A percentile compares a stretch with the other conserved stretches of the same genome.
These are phyloP conservation scores for Herpailurus yagouaroundi DNA, from an alignment of 2,113 vertebrate genomes.

Conservation along the genomic window DNA sequence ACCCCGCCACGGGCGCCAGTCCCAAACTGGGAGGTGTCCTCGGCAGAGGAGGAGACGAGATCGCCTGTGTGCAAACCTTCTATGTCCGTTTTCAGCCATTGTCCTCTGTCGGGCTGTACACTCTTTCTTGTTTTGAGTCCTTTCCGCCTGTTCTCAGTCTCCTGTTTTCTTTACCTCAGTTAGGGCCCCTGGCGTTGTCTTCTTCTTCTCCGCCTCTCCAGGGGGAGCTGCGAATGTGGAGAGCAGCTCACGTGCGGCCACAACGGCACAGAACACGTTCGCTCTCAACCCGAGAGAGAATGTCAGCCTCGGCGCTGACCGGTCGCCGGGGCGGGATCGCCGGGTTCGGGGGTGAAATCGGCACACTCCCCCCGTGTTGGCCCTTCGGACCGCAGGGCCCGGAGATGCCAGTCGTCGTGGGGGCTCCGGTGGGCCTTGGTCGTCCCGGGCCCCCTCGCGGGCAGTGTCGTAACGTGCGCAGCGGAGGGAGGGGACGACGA, in stretches of 20 bases:
- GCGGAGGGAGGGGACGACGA: background rate
- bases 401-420: rapidly evolving
- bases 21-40: background rate
- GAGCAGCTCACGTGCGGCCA: background rate
- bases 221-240: background rate
- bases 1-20: rapidly evolving
- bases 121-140: background rate
- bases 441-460: too few species aligned
- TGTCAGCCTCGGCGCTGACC: rapidly evolving
- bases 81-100: background rate
- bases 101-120: background rate
- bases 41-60: too few species aligned
- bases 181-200: background rate
- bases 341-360: too few species aligned
- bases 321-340: rapidly evolving
- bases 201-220: background rate
- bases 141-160: too few species aligned
- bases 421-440: background rate
- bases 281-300: background rate
- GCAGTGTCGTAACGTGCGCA: too few species aligned
- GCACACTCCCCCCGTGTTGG: rapidly evolving
- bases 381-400: background rate
- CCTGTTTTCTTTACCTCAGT: rapidly evolving
- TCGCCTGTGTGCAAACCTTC: background rate
- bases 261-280: rapidly evolving